phyloP scores from a whole-genome alignment of 2,113 vertebrate species.

The Puffinus mauretanicus region DNA sequence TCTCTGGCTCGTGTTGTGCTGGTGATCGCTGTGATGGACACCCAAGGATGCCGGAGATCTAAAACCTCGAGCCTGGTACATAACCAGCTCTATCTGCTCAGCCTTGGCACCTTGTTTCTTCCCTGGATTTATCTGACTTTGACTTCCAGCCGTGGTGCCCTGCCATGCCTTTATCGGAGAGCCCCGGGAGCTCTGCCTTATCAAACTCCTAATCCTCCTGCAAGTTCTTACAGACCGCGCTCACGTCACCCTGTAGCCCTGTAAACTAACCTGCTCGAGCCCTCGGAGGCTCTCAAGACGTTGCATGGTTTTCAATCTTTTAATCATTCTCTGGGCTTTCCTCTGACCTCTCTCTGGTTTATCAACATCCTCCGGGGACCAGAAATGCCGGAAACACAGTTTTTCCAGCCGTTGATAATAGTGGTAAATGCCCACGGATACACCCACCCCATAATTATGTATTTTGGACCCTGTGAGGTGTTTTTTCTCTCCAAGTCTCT shows the following conservation, averaged over 20 bases:
- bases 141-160: not conserved
- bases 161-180: not conserved
- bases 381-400: not conserved
- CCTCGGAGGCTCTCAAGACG: not conserved
- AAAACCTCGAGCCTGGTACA: not conserved
- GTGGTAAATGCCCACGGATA: not conserved
- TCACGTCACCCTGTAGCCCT: rapidly evolving
- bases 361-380: not conserved
- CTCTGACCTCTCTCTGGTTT: not conserved
- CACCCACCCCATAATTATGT: not conserved
- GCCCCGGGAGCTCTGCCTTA: not conserved
- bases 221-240: not conserved
- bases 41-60: not conserved
- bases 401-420: not conserved
- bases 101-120: not conserved
- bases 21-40: not conserved
- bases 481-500: not conserved
- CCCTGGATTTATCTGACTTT: not conserved
- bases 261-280: not conserved
- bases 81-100: not conserved
- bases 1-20: too few relatives aligned
- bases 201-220: not conserved
- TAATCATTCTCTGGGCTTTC: not conserved
- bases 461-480: not conserved
- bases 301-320: not conserved